Percentiles rank a stretch among this genome's conserved stretches.
These are phyloP conservation scores for Scaptomyza graminum DNA, from an alignment of 1,140 invertebrate genomes.

Conservation along the genomic window DNA sequence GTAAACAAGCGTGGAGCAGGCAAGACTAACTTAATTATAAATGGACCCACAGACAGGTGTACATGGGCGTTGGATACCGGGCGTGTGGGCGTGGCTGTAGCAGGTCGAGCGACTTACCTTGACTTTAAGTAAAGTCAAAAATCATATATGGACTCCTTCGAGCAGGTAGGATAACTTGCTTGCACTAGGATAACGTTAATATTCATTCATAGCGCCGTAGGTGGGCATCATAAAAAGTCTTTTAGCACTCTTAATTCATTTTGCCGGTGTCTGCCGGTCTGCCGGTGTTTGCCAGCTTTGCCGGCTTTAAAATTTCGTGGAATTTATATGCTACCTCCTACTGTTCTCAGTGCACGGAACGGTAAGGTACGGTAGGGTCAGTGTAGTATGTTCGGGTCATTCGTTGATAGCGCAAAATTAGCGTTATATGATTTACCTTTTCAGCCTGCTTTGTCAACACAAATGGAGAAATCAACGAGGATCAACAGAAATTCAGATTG, in stretches of 20 bases:
- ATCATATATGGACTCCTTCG: not conserved
- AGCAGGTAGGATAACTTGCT: slow-evolving; percentile 60
- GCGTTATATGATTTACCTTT: slow-evolving; percentile 75
- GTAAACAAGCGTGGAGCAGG: slow-evolving; percentile 31
- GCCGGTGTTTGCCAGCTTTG: slow-evolving; percentile 42
- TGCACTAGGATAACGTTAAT: slow-evolving; percentile 38
- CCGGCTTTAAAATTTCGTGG: slow-evolving; percentile 51
- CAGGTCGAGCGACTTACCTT: too few species aligned
- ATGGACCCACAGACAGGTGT: slow-evolving; percentile 32
- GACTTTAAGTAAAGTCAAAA: not conserved
- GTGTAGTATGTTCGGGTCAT: not conserved
- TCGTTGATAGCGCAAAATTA: slow-evolving; percentile 72
- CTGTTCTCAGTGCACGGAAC: slow-evolving; percentile 42
- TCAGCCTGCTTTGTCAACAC: slow-evolving; percentile 59
- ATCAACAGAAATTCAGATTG: slow-evolving; percentile 13
- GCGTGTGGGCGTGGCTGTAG: not conserved
- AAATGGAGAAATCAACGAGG: slow-evolving; percentile 67
- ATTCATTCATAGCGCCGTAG: slow-evolving; percentile 77
- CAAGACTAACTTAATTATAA: slow-evolving; percentile 52
- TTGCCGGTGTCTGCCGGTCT: slow-evolving; percentile 28
- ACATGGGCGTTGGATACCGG: slow-evolving; percentile 16
- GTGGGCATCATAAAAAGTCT: slow-evolving; percentile 77
- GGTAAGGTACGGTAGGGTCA: not conserved
- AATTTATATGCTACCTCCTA: slow-evolving; percentile 69
- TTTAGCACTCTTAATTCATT: slow-evolving; percentile 75